A percentile compares a stretch with the other conserved stretches of the same genome.
Conservation (phyloP, 2,888 invertebrate genomes). For the Synergus laeviventris region DNA sequence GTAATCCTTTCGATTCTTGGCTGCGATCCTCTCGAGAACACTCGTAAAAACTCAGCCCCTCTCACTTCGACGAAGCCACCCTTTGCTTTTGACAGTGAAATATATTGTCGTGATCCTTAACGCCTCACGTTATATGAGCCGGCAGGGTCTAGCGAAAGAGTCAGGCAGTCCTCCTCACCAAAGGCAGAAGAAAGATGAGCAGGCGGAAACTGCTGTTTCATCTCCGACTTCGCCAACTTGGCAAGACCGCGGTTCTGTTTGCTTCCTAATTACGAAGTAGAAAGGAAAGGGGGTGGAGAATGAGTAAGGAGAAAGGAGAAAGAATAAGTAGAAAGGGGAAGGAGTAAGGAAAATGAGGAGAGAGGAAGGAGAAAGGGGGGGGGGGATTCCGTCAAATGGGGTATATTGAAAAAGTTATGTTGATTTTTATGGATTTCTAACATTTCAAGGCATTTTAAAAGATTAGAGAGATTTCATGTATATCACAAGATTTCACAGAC, state of each 20-base stretch:
- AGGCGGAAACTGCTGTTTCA: conserved; percentile 70
- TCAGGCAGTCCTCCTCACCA: conserved; percentile 52
- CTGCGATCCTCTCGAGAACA: conserved; percentile 30
- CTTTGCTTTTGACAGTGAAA: conserved; percentile 50
- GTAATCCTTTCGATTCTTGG: conserved; percentile 35
- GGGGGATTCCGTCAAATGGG: too few species aligned
- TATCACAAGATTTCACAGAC: too few species aligned
- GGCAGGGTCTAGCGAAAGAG: conserved; percentile 48
- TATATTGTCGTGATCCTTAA: conserved; percentile 46
- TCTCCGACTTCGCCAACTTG: conserved; percentile 69
- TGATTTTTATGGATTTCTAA: too few species aligned
- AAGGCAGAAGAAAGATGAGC: conserved; percentile 57
- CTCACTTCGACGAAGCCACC: conserved; percentile 7
- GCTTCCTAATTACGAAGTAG: conserved; percentile 70
- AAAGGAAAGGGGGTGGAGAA: conserved; percentile 41
- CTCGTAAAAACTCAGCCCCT: conserved; percentile 19
- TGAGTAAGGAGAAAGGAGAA: conserved; percentile 39
- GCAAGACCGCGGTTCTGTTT: conserved; percentile 69
- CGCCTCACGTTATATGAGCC: conserved; percentile 41
- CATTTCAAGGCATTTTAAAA: too few species aligned
- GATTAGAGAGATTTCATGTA: too few species aligned
- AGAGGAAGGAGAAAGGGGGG: background rate
- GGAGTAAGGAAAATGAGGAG: background rate
- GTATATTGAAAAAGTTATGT: too few species aligned
- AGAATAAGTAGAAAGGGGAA: conserved; percentile 35